Conservation (phyloP, 2,797 vertebrate genomes). For the Darevskia mixta region DNA sequence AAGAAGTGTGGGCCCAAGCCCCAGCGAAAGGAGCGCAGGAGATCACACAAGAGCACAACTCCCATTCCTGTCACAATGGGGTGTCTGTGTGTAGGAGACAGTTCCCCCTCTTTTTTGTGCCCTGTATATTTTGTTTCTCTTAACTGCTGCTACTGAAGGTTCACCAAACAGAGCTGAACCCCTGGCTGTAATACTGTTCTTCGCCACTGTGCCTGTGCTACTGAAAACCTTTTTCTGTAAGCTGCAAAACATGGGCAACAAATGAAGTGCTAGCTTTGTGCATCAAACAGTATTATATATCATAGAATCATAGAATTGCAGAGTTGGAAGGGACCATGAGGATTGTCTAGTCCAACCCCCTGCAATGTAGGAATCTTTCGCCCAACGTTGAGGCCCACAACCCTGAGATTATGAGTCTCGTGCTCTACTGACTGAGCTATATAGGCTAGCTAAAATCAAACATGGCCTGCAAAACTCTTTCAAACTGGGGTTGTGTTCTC, state of each 20-base stretch:
- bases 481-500: not conserved
- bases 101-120: not conserved
- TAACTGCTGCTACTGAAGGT: slow-evolving; percentile 79
- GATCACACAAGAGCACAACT: not conserved
- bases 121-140: slow-evolving; percentile 42
- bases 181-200: slow-evolving; percentile 88
- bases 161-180: slow-evolving; percentile 82
- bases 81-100: not conserved
- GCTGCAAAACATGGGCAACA: slow-evolving; percentile 87
- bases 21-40: not conserved
- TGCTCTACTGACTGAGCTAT: not conserved
- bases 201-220: slow-evolving; percentile 96
- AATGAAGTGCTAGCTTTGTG: slow-evolving; percentile 66
- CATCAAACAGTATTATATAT: not conserved
- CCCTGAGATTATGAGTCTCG: too few species aligned
- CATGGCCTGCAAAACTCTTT: slow-evolving; percentile 53
- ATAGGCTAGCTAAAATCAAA: slow-evolving; percentile 42
- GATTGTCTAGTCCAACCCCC: too few species aligned
- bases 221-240: slow-evolving; percentile 77
- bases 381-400: too few species aligned
- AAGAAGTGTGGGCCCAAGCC: slow-evolving; percentile 33
- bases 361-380: too few species aligned
- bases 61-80: not conserved
- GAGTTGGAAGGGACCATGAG: too few species aligned
- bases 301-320: too few species aligned